phyloP scores from a whole-genome alignment of 2,888 invertebrate species.

The Chironomus tentans region DNA sequence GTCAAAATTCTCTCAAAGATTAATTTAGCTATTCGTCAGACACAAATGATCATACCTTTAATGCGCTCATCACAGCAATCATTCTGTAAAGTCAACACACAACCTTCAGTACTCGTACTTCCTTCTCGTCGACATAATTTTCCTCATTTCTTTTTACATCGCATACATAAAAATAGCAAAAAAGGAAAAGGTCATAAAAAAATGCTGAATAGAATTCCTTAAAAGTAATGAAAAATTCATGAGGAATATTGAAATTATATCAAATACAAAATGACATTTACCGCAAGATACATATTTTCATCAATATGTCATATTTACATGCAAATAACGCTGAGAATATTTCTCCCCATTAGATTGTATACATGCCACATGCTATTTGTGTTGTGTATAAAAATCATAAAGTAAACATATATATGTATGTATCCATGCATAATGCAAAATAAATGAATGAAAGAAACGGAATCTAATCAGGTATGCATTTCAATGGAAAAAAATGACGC shows the following conservation, averaged over 20 bases:
- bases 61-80: too few species aligned
- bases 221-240: slow-evolving; percentile 16
- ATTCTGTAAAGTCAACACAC: too few species aligned
- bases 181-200: too few species aligned
- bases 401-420: not conserved
- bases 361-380: not conserved
- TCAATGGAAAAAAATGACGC: not conserved
- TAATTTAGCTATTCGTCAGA: too few species aligned
- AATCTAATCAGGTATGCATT: not conserved
- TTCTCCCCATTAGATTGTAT: not conserved
- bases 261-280: slow-evolving; percentile 8
- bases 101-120: too few species aligned
- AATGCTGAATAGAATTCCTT: not conserved
- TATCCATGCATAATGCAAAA: not conserved
- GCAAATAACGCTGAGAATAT: not conserved
- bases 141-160: not conserved
- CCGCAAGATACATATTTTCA: slow-evolving; percentile 2
- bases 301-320: slow-evolving; percentile 22
- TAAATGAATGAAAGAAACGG: not conserved
- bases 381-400: not conserved
- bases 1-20: too few species aligned
- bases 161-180: too few species aligned
- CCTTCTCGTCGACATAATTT: not conserved
- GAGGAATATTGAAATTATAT: slow-evolving; percentile 19
- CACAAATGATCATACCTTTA: too few species aligned